phyloP scores from a whole-genome alignment of 2,888 invertebrate genomes.

The Cabera pusaria region DNA sequence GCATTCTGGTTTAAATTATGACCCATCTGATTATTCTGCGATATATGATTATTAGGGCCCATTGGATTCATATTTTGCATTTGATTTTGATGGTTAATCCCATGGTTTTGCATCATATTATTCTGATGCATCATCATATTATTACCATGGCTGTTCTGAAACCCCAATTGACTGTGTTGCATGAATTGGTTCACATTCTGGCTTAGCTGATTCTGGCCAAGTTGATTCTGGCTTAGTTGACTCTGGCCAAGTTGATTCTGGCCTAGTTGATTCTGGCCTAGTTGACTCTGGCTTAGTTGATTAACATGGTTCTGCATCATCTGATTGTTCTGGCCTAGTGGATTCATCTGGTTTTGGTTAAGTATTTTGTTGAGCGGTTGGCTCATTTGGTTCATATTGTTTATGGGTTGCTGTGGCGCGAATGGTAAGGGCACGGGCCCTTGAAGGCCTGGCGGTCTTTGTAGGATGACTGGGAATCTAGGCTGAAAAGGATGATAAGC shows the following conservation, averaged over 20 bases:
- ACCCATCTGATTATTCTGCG: constrained; percentile 35
- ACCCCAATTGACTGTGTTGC: constrained; percentile 38
- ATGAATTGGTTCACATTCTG: constrained; percentile 46
- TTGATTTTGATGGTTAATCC: constrained; percentile 41
- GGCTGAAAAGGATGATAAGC: constrained; percentile 50
- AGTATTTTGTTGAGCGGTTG: constrained; percentile 57
- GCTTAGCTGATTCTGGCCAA: constrained; percentile 47
- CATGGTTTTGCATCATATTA: constrained; percentile 38
- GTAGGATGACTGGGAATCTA: constrained; percentile 73
- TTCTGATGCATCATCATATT: constrained; percentile 36
- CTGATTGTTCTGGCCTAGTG: constrained; percentile 44
- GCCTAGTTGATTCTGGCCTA: constrained; percentile 38
- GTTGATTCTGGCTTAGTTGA: constrained; percentile 40
- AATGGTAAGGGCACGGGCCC: constrained; percentile 70
- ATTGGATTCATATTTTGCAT: constrained; percentile 46
- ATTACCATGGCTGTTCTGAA: constrained; percentile 41
- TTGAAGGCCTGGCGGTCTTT: constrained; percentile 70
- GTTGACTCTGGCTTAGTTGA: constrained; percentile 34
- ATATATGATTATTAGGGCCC: constrained; percentile 46
- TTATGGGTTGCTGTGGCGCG: constrained; percentile 62
- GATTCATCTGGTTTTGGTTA: constrained; percentile 53
- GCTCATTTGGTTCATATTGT: constrained; percentile 54
- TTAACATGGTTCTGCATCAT: constrained; percentile 43
- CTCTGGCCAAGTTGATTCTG: constrained; percentile 32
- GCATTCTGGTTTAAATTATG: constrained; percentile 31